Conservation (phyloP, 2,797 vertebrate species). For the Scolopax bukidnonensis region DNA sequence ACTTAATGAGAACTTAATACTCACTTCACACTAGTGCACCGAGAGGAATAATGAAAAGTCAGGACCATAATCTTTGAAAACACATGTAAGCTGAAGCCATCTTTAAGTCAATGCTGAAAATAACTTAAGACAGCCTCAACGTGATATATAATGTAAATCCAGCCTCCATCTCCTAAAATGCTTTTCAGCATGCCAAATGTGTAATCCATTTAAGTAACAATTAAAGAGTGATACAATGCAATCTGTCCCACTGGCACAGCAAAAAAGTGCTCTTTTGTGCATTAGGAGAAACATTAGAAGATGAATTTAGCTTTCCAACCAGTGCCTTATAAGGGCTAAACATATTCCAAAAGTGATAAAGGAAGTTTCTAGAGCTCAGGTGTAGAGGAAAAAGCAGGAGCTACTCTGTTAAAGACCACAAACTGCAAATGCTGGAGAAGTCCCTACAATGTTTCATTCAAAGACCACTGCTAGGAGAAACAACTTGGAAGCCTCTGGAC, state of each 20-base stretch:
- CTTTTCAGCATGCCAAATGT: slow-evolving; percentile 63
- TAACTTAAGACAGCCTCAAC: slow-evolving; percentile 38
- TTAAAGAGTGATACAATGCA: slow-evolving; percentile 76
- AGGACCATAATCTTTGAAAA: not conserved
- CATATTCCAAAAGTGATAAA: slow-evolving; percentile 12
- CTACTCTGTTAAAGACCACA: slow-evolving; percentile 40
- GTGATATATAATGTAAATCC: slow-evolving; percentile 36
- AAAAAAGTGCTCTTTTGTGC: slow-evolving; percentile 20
- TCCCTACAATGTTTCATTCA: not conserved
- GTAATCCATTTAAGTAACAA: slow-evolving; percentile 79
- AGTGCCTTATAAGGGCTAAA: slow-evolving; percentile 3
- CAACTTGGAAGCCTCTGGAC: not conserved
- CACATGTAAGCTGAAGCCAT: not conserved
- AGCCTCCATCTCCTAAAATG: slow-evolving; percentile 65
- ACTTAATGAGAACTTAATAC: not conserved
- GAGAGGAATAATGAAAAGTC: not conserved
- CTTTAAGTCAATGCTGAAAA: slow-evolving; percentile 20
- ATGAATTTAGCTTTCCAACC: slow-evolving; percentile 61
- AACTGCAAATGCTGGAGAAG: slow-evolving; percentile 29
- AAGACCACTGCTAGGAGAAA: slow-evolving; percentile 14
- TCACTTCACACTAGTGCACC: not conserved
- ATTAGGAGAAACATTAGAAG: slow-evolving; percentile 69
- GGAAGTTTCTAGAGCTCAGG: slow-evolving; percentile 36
- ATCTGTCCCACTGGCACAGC: slow-evolving; percentile 75
- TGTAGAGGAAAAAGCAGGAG: slow-evolving; percentile 10